These are phyloP conservation scores for Myopa tessellatipennis DNA, from an alignment of 2,888 invertebrate genomes.

Conservation along the genomic window DNA sequence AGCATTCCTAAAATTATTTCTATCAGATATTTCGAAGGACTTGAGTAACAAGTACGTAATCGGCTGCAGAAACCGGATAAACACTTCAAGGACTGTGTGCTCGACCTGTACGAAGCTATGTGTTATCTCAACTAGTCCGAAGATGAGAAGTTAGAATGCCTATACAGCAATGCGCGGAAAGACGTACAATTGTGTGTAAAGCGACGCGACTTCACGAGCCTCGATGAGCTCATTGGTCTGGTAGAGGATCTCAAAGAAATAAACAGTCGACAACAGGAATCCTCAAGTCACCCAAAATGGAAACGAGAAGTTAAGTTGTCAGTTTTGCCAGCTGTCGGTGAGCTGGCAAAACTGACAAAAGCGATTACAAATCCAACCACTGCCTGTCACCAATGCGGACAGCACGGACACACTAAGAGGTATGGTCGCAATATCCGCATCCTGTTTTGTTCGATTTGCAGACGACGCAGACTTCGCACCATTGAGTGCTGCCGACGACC, in stretches of 20 bases:
- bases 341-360: too few relatives aligned
- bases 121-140: neutral
- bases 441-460: too few relatives aligned
- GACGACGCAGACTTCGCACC: too few relatives aligned
- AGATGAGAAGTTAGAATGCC: neutral
- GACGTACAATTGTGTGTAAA: too few relatives aligned
- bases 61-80: neutral
- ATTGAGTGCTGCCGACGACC: too few relatives aligned
- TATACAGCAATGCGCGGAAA: neutral
- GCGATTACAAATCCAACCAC: too few relatives aligned
- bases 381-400: too few relatives aligned
- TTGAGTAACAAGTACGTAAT: neutral
- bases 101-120: neutral
- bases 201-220: neutral
- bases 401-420: too few relatives aligned
- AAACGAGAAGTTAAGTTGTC: too few relatives aligned
- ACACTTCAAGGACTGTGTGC: neutral
- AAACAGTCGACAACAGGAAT: neutral
- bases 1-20: neutral
- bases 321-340: too few relatives aligned
- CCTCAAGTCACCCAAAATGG: too few relatives aligned
- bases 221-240: neutral
- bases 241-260: neutral
- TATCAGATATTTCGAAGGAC: neutral
- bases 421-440: too few relatives aligned